These are phyloP conservation scores for Scaeva pyrastri DNA, from an alignment of 2,888 invertebrate species.

Conservation along the genomic window DNA sequence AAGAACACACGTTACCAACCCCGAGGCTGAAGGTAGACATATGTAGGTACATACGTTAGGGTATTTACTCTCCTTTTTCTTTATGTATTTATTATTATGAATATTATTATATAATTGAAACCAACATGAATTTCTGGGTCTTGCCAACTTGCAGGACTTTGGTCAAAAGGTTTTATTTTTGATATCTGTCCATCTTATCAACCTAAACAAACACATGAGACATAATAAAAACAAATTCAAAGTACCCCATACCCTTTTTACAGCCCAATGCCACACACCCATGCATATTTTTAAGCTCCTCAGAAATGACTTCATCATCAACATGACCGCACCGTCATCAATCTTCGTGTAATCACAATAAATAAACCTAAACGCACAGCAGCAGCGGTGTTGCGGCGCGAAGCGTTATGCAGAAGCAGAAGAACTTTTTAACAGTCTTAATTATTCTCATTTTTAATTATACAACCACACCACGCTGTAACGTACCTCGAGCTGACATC, in stretches of 20 bases:
- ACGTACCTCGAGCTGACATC: no score
- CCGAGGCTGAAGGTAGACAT: no score
- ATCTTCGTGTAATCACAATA: slow-evolving; percentile 55
- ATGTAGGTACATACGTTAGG: no score
- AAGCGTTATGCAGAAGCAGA: slow-evolving; percentile 21
- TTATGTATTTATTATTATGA: no score
- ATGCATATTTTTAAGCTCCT: slow-evolving; percentile 8
- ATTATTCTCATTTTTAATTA: slow-evolving; percentile 72
- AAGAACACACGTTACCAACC: no score
- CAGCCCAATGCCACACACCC: not conserved
- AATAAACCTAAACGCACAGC: slow-evolving; percentile 56
- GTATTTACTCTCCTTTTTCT: no score
- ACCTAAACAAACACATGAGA: not conserved
- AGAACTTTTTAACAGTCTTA: slow-evolving; percentile 63
- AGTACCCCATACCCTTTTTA: slow-evolving; percentile 2
- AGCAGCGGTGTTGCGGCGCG: no score
- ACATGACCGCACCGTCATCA: slow-evolving; percentile 43
- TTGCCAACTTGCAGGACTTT: no score
- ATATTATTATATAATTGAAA: no score
- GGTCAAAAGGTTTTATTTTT: no score
- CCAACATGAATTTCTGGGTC: no score
- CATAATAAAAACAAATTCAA: not conserved
- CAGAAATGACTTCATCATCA: slow-evolving; percentile 53
- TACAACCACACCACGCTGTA: slow-evolving; percentile 44
- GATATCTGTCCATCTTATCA: no score